Evolutionary conservation across 2,888 invertebrate genomes (phyloP).

Genomic region (Lamellibrachia satsuma): DNA sequence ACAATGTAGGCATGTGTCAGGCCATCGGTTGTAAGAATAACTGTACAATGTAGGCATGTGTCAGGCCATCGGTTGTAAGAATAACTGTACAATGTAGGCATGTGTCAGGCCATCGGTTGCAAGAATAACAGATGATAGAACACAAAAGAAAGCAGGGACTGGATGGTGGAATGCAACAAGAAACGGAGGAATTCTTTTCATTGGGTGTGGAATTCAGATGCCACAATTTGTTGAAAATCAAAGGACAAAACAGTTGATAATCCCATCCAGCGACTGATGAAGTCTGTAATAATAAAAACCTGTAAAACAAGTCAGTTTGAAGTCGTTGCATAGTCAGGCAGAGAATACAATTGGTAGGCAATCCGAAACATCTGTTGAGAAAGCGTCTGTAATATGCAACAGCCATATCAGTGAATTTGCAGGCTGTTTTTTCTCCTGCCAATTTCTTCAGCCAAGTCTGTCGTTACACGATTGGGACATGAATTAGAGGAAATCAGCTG

Average conservation of each 20-base stretch:
- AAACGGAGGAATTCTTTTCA: not conserved
- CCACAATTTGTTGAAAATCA: not conserved
- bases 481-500: slow-evolving; percentile 13
- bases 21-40: too few relatives aligned
- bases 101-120: not conserved
- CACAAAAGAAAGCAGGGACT: not conserved
- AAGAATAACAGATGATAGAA: not conserved
- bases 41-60: too few relatives aligned
- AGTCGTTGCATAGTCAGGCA: not conserved
- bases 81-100: too few relatives aligned
- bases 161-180: not conserved
- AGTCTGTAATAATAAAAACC: slow-evolving; percentile 5
- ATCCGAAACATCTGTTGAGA: slow-evolving; percentile 9
- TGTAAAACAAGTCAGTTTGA: not conserved
- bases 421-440: not conserved
- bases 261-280: not conserved
- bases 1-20: too few relatives aligned
- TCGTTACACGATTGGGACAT: slow-evolving; percentile 8
- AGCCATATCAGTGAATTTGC: not conserved
- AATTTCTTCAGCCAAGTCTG: slow-evolving; percentile 4
- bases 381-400: not conserved
- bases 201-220: not conserved
- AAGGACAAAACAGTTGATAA: slow-evolving; percentile 10
- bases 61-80: too few relatives aligned
- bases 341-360: slow-evolving; percentile 1